phyloP scores from a whole-genome alignment of 37 sponge, comb jelly and placozoan genomes.

The Chondrosia reniformis region DNA sequence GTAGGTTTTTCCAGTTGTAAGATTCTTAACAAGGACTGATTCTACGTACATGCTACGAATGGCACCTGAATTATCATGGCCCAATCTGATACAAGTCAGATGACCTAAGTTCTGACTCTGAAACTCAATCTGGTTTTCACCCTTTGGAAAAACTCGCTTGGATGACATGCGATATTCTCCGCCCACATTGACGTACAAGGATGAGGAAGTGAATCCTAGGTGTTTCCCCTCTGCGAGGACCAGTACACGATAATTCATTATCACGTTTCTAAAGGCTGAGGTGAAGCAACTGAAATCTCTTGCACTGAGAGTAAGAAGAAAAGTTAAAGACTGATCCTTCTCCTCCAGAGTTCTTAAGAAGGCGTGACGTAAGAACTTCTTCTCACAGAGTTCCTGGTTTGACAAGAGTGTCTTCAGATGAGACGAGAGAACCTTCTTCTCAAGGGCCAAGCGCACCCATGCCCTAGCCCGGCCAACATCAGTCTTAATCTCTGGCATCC shows the following conservation, averaged over 20 bases:
- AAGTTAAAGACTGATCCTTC: constrained; percentile 80
- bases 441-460: constrained; percentile 73
- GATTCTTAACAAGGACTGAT: constrained; percentile 77
- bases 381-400: constrained; percentile 38
- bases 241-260: constrained; percentile 66
- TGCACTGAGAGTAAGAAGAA: constrained; percentile 49
- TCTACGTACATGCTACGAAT: constrained; percentile 75
- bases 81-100: constrained; percentile 73
- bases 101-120: constrained; percentile 80
- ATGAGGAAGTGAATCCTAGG: constrained; percentile 76
- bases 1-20: constrained; percentile 82
- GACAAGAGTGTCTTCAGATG: constrained; percentile 59
- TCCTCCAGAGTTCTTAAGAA: constrained; percentile 91
- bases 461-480: constrained; percentile 80
- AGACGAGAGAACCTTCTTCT: constrained; percentile 73
- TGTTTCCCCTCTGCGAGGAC: constrained; percentile 77
- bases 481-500: constrained; percentile 82
- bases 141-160: constrained; percentile 37
- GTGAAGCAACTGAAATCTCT: constrained; percentile 94
- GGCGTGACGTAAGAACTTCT: constrained; percentile 79
- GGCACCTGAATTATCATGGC: constrained; percentile 88
- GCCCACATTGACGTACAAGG: constrained; percentile 60
- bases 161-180: constrained; percentile 73
- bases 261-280: constrained; percentile 6
- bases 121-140: constrained; percentile 58